A percentile compares a stretch with the other conserved stretches of the same genome.
Conservation (phyloP, 2,797 vertebrate genomes). For the Gadopsis marmoratus region DNA sequence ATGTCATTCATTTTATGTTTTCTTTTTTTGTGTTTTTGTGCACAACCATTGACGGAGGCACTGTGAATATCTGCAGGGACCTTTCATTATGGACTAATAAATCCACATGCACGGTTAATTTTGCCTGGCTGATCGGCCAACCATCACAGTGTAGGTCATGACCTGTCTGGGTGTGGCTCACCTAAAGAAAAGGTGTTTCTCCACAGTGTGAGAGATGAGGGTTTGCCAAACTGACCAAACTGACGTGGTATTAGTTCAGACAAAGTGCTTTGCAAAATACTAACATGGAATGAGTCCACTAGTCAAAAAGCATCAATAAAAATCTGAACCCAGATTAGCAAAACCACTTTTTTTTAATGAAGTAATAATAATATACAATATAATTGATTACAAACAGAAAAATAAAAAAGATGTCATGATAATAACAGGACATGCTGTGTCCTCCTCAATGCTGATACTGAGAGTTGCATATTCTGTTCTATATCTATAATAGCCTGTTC, state of each 20-base stretch:
- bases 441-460: background rate
- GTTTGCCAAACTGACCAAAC: background rate
- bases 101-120: too few relatives aligned
- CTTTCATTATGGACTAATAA: too few relatives aligned
- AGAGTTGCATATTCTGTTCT: background rate
- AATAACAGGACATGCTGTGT: conserved; percentile 3
- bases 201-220: background rate
- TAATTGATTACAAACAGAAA: conserved; percentile 46
- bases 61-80: too few relatives aligned
- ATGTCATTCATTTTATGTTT: too few relatives aligned
- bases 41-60: too few relatives aligned
- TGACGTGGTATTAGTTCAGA: background rate
- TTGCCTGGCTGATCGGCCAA: too few relatives aligned
- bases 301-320: conserved; percentile 6
- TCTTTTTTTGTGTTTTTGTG: too few relatives aligned
- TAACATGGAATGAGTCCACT: background rate
- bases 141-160: background rate
- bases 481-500: background rate
- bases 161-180: background rate
- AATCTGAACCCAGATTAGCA: conserved; percentile 11
- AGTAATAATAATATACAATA: conserved; percentile 55
- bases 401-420: conserved; percentile 33
- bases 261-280: background rate
- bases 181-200: conserved; percentile 22
- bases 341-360: conserved; percentile 50